phyloP scores from a whole-genome alignment of 2,797 vertebrate species.

The Bucorvus abyssinicus region DNA sequence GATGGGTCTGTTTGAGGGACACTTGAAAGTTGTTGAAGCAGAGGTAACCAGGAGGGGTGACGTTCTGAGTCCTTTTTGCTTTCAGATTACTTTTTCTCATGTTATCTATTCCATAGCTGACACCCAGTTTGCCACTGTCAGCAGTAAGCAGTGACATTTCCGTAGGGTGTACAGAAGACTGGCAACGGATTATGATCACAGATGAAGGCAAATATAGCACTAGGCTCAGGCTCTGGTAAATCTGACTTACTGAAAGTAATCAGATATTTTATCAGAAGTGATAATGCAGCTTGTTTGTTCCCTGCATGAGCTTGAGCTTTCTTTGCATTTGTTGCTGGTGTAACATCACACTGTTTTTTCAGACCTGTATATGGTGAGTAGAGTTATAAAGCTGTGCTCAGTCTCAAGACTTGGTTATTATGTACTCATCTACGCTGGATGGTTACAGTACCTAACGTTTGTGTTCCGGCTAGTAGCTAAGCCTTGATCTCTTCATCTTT shows the following conservation, averaged over 20 bases:
- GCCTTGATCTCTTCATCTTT: background rate
- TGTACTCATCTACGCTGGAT: background rate
- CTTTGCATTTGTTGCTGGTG: background rate
- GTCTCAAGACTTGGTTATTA: background rate
- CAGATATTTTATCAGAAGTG: background rate
- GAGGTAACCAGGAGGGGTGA: background rate
- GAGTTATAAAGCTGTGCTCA: background rate
- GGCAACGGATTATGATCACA: background rate
- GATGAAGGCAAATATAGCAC: background rate
- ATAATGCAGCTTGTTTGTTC: background rate
- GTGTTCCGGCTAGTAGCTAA: background rate
- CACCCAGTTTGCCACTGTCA: background rate
- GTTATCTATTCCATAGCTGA: background rate
- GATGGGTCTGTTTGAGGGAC: background rate
- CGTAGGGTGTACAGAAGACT: background rate
- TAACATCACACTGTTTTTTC: rapidly evolving
- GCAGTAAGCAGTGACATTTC: background rate
- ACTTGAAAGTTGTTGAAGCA: background rate
- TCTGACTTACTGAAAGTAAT: background rate
- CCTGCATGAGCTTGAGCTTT: background rate
- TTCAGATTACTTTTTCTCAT: background rate
- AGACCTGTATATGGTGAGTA: background rate
- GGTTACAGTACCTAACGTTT: background rate
- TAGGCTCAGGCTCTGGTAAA: background rate
- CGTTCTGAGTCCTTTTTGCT: background rate